These are phyloP conservation scores for Drosophila quinaria DNA, from an alignment of 2,888 invertebrate species.

Conservation along the genomic window DNA sequence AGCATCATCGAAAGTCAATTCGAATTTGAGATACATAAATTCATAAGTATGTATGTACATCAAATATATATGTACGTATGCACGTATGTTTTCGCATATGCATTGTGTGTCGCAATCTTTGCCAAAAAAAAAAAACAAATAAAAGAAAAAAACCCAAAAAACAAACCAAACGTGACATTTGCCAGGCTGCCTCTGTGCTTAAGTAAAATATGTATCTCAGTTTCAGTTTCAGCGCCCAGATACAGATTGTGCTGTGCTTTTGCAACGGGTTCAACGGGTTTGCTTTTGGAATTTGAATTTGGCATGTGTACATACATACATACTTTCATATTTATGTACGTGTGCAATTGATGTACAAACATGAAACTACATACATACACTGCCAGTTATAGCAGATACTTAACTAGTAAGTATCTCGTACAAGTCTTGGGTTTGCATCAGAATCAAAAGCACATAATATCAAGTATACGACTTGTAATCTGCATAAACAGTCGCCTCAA, in stretches of 20 bases:
- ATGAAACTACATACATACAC: constrained; percentile 12
- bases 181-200: constrained; percentile 36
- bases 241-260: constrained; percentile 31
- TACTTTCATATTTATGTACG: constrained; percentile 29
- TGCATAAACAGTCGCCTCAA: not conserved
- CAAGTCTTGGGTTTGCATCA: not conserved
- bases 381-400: constrained; percentile 15
- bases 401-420: constrained; percentile 5
- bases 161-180: constrained; percentile 64
- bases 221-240: constrained; percentile 19
- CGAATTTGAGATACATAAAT: constrained; percentile 26
- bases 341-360: constrained; percentile 14
- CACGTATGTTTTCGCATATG: constrained; percentile 32
- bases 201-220: constrained; percentile 52
- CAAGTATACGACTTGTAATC: constrained; percentile 19
- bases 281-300: constrained; percentile 68
- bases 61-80: constrained; percentile 3
- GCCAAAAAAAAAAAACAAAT: constrained; percentile 48
- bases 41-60: not conserved
- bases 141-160: constrained; percentile 39
- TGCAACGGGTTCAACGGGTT: constrained; percentile 73
- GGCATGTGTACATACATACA: constrained; percentile 28
- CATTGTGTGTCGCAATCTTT: constrained; percentile 53
- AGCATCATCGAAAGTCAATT: constrained; percentile 27
- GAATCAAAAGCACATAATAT: not conserved